Conservation (phyloP, 2,888 invertebrate species). For the Athripsodes cinereus region DNA sequence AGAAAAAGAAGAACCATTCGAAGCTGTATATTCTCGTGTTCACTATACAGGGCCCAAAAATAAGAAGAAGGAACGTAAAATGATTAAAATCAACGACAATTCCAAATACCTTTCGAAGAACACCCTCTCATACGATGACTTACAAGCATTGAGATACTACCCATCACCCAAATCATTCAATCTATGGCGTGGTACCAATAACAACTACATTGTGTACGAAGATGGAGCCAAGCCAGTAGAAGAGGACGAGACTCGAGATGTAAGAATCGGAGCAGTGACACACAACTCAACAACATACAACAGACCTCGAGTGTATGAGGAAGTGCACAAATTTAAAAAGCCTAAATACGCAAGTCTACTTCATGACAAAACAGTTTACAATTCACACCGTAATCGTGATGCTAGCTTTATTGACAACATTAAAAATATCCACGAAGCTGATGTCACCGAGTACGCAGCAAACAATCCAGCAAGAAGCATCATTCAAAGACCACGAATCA, state of each 20-base stretch:
- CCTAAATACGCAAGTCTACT: conserved; percentile 40
- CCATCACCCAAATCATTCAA: background rate
- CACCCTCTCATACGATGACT: background rate
- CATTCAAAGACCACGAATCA: background rate
- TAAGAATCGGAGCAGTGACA: too few relatives aligned
- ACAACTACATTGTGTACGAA: background rate
- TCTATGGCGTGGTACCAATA: background rate
- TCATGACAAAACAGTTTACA: conserved; percentile 39
- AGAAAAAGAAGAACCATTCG: conserved; percentile 13
- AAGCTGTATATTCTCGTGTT: conserved; percentile 19
- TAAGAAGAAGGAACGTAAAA: conserved; percentile 7
- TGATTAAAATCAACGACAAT: background rate
- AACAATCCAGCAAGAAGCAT: conserved; percentile 7
- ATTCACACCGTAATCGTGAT: conserved; percentile 34
- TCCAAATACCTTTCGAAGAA: background rate
- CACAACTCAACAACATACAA: too few relatives aligned
- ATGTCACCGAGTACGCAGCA: conserved; percentile 3
- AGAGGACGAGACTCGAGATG: background rate
- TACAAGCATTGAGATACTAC: background rate
- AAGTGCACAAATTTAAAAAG: too few relatives aligned
- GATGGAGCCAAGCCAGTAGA: background rate
- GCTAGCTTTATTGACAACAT: conserved; percentile 40
- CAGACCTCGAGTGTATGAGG: too few relatives aligned
- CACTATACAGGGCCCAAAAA: conserved; percentile 18
- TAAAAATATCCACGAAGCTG: conserved; percentile 37